phyloP scores from a whole-genome alignment of 2,888 invertebrate species.

The Lasioglossum figueresi region DNA sequence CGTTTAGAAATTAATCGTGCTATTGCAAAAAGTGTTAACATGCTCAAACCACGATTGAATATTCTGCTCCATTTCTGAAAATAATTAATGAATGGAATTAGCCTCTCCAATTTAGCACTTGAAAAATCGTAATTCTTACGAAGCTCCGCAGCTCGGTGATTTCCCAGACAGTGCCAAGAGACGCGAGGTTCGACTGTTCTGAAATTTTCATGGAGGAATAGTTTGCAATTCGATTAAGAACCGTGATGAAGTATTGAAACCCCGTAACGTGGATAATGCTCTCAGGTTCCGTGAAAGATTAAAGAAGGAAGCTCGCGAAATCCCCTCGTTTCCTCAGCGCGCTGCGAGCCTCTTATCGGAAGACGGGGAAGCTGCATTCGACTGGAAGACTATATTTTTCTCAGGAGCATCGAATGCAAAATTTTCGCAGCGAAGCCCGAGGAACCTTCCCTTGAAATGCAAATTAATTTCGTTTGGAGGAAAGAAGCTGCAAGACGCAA shows the following conservation, averaged over 20 bases:
- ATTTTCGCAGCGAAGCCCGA: not conserved
- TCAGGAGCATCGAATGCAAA: not conserved
- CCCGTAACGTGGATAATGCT: conserved; percentile 15
- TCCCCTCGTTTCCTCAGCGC: not conserved
- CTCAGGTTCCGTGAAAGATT: conserved; percentile 10
- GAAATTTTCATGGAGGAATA: not conserved
- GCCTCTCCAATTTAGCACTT: not conserved
- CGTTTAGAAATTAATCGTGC: not conserved
- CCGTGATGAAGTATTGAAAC: not conserved
- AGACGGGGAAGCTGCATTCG: not conserved
- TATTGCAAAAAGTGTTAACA: too few species aligned
- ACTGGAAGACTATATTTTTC: not conserved
- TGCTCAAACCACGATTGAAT: not conserved
- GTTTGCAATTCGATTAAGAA: not conserved
- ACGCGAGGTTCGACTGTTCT: not conserved
- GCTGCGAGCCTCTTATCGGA: not conserved
- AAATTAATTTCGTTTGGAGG: not conserved
- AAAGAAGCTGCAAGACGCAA: too few species aligned
- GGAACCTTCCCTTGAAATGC: not conserved
- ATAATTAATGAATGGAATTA: not conserved
- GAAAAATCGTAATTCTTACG: not conserved
- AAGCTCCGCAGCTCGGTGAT: not conserved
- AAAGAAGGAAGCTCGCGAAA: conserved; percentile 3
- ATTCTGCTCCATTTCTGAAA: not conserved
- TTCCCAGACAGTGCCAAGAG: not conserved